Evolutionary conservation across 2,113 vertebrate genomes (phyloP), one percentile per base, ranked within the genome.

Genomic region (Accipiter virgatus): DNA sequence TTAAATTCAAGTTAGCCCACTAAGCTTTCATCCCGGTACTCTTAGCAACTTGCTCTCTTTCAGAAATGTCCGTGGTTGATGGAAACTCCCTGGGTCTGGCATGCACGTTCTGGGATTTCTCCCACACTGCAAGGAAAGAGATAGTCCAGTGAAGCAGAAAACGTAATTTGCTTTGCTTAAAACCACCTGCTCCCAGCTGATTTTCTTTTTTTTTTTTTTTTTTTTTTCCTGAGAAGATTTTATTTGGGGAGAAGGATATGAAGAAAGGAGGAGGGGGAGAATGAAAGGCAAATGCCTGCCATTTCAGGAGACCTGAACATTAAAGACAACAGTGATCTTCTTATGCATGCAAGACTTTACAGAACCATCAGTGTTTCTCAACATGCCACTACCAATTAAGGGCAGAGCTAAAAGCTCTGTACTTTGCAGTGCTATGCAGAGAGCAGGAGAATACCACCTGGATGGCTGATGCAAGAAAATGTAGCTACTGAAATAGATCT

Each of bases 81-180:
- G n/a, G 45, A 85, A 93, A 36, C n/a, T 97, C 65, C 40, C 38
- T 52, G 53, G 32, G 7, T 65, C 52, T 79, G 34, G 36, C 86
- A 67, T 74, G 62, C 27, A 48, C 0, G 0, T 88, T 59, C 40
- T 90, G 61, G 45, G 61, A 82, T 94, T 96, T 92, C 26, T 93
- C 53, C 61, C 65, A 36, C n/a, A 79, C 71, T 97, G 81, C 71
- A 87, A 36, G 75, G 80, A 90, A 94, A 71, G 59, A 91, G 50
- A 56, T 56, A 91, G 88, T 47, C 82, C 70, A 93, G 38, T 65
- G 89, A 82, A 94, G 68, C 94, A 89, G 94, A 90, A 97, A 94
- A 92, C 75, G 47, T 84, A 77, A 95, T 89, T 95, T 93, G 34
- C 74, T 96, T 97, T 93, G 58, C 91, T 95, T 93, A 91, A 95